Conservation (phyloP, 2,113 vertebrate genomes). For the Tiliqua scincoides region DNA sequence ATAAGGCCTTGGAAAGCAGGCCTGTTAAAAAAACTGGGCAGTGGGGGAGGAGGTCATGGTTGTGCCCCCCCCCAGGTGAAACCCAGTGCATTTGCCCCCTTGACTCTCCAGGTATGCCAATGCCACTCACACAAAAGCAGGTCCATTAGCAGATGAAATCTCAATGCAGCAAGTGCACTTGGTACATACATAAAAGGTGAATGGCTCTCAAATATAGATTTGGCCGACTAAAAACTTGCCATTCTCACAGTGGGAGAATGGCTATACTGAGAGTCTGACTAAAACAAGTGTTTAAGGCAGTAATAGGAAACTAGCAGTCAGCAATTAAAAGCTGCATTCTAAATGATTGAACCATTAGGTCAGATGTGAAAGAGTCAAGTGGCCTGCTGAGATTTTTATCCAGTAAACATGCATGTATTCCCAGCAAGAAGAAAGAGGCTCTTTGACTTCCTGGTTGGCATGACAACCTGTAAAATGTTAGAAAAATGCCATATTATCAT, state of each 20-base stretch:
- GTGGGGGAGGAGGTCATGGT: too few species aligned
- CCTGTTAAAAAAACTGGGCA: too few species aligned
- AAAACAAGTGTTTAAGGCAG: accelerated
- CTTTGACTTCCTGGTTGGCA: constrained; percentile 56
- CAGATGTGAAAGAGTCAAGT: constrained; percentile 36
- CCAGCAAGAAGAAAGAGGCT: constrained; percentile 18
- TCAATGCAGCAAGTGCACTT: not conserved
- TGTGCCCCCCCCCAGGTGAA: too few species aligned
- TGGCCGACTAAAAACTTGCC: not conserved
- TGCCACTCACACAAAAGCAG: too few species aligned
- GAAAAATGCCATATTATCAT: constrained; percentile 72
- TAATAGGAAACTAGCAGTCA: accelerated
- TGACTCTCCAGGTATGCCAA: too few species aligned
- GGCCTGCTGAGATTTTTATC: constrained; percentile 38
- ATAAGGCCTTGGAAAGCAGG: too few species aligned
- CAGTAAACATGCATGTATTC: constrained; percentile 2
- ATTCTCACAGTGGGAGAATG: not conserved
- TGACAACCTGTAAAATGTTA: constrained; percentile 63
- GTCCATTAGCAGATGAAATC: not conserved
- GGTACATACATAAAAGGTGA: not conserved
- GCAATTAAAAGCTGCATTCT: not conserved
- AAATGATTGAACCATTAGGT: constrained; percentile 49
- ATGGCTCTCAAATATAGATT: not conserved
- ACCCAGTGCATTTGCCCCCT: too few species aligned
- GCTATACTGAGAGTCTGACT: not conserved